Percentiles rank a stretch among this genome's conserved stretches.
These are phyloP conservation scores for Microcebus murinus DNA, from an alignment of 2,113 vertebrate species.

Conservation along the genomic window DNA sequence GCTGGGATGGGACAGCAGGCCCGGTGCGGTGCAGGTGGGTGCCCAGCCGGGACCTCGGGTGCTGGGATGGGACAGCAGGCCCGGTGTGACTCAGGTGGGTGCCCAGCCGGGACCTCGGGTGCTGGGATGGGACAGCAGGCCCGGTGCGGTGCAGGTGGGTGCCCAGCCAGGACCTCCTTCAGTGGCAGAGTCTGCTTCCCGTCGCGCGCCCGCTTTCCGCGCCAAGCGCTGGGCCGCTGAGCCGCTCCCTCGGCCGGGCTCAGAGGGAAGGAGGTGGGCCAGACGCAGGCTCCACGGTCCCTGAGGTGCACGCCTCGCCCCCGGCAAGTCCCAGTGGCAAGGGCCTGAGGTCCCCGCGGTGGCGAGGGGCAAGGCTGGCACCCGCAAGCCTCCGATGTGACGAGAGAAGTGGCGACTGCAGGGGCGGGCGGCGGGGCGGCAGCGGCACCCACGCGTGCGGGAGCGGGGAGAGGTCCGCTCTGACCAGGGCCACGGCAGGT, in stretches of 20 bases:
- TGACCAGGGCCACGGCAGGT: not conserved
- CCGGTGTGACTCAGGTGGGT: no score
- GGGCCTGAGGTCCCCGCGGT: accelerated
- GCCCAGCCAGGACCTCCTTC: not conserved
- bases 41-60: no score
- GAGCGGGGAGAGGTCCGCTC: not conserved
- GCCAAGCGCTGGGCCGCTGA: accelerated
- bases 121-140: not conserved
- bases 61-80: no score
- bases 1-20: no score
- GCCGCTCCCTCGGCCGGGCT: no score
- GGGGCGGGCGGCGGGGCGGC: not conserved
- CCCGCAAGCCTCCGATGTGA: not conserved
- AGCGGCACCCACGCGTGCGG: no score
- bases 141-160: not conserved
- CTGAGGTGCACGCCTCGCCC: accelerated
- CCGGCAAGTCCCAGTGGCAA: accelerated
- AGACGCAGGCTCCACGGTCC: accelerated
- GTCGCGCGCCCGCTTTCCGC: accelerated
- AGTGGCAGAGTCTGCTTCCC: not conserved
- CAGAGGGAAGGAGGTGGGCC: not conserved
- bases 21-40: no score
- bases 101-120: not conserved
- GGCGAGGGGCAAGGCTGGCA: not conserved
- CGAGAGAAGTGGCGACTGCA: not conserved